phyloP scores from a whole-genome alignment of 2,113 vertebrate species.

The Notothenia coriiceps region DNA sequence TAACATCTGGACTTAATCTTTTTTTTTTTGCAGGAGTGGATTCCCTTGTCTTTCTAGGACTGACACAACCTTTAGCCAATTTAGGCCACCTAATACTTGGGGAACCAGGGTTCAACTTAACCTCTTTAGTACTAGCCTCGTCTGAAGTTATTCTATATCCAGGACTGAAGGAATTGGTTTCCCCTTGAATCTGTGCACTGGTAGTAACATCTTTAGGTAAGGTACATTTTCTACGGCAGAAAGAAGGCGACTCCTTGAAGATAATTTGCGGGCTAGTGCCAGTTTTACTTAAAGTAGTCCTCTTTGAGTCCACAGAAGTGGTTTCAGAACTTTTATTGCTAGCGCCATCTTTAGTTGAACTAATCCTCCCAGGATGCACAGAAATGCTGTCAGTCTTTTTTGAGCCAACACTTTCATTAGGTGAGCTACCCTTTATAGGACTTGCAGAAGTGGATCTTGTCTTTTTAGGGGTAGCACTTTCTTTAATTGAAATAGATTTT shows the following conservation, averaged over 20 bases:
- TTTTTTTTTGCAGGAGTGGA: conserved; percentile 30
- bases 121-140: not conserved
- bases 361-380: not conserved
- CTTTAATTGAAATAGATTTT: not conserved
- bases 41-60: not conserved
- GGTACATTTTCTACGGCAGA: not conserved
- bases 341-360: not conserved
- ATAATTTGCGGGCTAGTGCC: not conserved
- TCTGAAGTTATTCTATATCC: not conserved
- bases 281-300: not conserved
- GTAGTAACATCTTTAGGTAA: not conserved
- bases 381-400: not conserved
- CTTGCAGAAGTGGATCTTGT: not conserved
- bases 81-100: not conserved
- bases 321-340: conserved; percentile 1
- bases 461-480: not conserved
- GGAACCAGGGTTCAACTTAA: not conserved
- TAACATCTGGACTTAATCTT: conserved; percentile 15
- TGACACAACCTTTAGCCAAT: not conserved
- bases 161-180: conserved; percentile 5
- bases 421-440: not conserved
- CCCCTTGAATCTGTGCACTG: not conserved
- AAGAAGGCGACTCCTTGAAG: not conserved
- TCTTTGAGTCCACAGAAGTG: not conserved
- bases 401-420: not conserved